Conservation (phyloP, 2,888 invertebrate genomes). For the Caenorhabditis angaria region DNA sequence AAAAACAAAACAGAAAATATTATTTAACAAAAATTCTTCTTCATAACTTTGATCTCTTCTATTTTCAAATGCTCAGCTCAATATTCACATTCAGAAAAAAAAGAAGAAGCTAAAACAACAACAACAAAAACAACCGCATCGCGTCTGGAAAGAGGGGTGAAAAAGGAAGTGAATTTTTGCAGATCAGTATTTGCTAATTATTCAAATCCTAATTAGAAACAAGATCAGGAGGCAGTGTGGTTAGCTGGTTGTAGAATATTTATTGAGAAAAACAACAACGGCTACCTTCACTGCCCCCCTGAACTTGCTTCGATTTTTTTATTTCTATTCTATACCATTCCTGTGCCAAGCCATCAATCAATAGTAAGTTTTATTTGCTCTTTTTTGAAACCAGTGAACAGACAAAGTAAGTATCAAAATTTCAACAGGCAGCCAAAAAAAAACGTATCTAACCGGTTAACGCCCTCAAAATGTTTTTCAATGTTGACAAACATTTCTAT, state of each 20-base stretch:
- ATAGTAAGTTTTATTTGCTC: not conserved
- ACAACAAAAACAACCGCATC: not conserved
- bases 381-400: not conserved
- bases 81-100: not conserved
- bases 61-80: not conserved
- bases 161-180: not conserved
- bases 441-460: not conserved
- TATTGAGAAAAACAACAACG: slow-evolving; percentile 38
- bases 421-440: too few species aligned
- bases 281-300: slow-evolving; percentile 63
- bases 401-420: not conserved
- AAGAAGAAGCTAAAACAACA: not conserved
- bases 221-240: slow-evolving; percentile 60
- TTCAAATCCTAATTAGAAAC: slow-evolving; percentile 1
- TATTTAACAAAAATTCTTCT: not conserved
- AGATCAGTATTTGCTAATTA: not conserved
- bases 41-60: not conserved
- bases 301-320: slow-evolving; percentile 29
- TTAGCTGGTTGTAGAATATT: slow-evolving; percentile 59
- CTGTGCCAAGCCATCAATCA: not conserved
- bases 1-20: not conserved
- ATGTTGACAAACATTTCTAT: not conserved
- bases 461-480: not conserved
- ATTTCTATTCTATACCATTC: not conserved
- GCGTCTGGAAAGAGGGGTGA: not conserved